Evolutionary conservation across 2,888 invertebrate species (phyloP).

Genomic region (Heteromurus nitidus): DNA sequence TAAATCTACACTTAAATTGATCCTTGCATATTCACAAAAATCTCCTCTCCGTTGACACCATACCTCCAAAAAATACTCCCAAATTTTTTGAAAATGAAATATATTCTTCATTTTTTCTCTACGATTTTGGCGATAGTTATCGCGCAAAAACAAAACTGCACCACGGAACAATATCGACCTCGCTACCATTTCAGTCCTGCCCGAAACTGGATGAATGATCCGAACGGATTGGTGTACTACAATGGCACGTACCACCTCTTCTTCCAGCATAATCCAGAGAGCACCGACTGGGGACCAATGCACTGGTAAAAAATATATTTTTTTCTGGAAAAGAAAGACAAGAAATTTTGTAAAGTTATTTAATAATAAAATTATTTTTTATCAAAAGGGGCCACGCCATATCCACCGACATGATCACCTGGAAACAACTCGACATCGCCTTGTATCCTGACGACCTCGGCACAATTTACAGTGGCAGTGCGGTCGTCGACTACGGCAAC

Average conservation of each 20-base stretch:
- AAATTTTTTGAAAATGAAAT: no score
- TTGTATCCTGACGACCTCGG: constrained; percentile 77
- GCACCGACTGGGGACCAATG: constrained; percentile 74
- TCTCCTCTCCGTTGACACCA: no score
- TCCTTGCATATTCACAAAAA: no score
- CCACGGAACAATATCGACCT: constrained; percentile 58
- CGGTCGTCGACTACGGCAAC: constrained; percentile 65
- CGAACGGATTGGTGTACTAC: constrained; percentile 78
- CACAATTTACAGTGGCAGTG: constrained; percentile 68
- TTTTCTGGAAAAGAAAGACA: no score
- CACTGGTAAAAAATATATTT: constrained; percentile 69
- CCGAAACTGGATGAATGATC: constrained; percentile 78
- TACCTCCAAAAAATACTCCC: no score
- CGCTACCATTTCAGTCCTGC: constrained; percentile 67
- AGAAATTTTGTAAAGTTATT: no score
- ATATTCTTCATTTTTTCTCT: no score
- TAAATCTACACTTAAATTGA: no score
- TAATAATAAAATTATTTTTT: no score
- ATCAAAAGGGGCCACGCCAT: constrained; percentile 79
- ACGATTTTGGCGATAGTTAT: no score
- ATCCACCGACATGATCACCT: constrained; percentile 77
- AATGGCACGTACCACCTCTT: constrained; percentile 77
- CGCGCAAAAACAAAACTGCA: no score
- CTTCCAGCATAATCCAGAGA: constrained; percentile 40
- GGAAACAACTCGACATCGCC: constrained; percentile 78